Percentiles rank a stretch among this genome's conserved stretches.
Evolutionary conservation across 2,888 invertebrate species (phyloP).

Genomic region (Autographa pulchrina): DNA sequence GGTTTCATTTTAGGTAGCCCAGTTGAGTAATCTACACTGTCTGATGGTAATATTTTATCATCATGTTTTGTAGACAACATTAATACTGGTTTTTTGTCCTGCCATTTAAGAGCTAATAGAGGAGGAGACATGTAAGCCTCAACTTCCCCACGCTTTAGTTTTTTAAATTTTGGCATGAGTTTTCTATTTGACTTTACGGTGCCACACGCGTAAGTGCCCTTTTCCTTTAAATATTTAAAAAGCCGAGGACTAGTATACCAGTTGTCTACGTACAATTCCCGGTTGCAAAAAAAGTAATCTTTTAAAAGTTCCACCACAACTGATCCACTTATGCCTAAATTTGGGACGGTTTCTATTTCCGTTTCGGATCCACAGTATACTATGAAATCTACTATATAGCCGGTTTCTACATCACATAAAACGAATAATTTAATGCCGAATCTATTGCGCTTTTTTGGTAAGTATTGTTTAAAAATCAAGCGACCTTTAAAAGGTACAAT

Average conservation of each 20-base stretch:
- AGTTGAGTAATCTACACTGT: conserved; percentile 28
- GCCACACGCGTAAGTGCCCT: conserved; percentile 47
- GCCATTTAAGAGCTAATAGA: conserved; percentile 62
- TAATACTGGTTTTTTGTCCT: conserved; percentile 62
- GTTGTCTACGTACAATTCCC: conserved; percentile 47
- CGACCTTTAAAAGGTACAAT: conserved; percentile 52
- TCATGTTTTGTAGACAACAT: conserved; percentile 41
- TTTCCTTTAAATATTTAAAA: conserved; percentile 45
- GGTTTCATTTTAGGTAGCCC: conserved; percentile 42
- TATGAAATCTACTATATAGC: conserved; percentile 48
- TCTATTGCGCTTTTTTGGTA: conserved; percentile 46
- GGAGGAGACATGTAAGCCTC: conserved; percentile 24
- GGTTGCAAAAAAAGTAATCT: conserved; percentile 43
- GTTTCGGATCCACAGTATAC: conserved; percentile 48
- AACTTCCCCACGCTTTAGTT: conserved; percentile 30
- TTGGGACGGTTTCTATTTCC: conserved; percentile 25
- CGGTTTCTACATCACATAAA: conserved; percentile 46
- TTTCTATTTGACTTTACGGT: conserved; percentile 45
- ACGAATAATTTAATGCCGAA: conserved; percentile 46
- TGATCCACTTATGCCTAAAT: conserved; percentile 37
- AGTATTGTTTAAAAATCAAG: conserved; percentile 45
- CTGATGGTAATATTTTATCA: conserved; percentile 34
- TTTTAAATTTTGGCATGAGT: conserved; percentile 49
- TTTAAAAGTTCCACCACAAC: conserved; percentile 41
- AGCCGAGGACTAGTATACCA: conserved; percentile 52